Conservation (phyloP, 2,113 vertebrate species). For the Tupaia chinensis region DNA sequence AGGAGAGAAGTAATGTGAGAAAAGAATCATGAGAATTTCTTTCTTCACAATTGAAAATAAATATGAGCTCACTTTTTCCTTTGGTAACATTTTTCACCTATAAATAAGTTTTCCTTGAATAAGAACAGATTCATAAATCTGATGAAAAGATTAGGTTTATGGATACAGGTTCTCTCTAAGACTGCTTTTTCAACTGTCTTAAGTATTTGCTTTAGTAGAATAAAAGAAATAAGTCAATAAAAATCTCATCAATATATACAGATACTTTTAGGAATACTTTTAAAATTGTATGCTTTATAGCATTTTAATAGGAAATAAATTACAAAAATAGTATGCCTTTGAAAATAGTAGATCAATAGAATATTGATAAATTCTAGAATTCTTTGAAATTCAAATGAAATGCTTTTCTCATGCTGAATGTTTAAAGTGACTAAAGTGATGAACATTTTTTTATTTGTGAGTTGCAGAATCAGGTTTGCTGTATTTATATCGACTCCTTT, state of each 20-base stretch:
- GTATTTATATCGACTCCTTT: constrained; percentile 17
- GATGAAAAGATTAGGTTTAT: constrained; percentile 18
- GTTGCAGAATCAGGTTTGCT: constrained; percentile 38
- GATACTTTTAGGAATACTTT: constrained; percentile 40
- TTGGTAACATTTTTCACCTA: constrained; percentile 2
- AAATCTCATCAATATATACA: not conserved
- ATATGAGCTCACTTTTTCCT: not conserved
- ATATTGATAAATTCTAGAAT: constrained; percentile 45
- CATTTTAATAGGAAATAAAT: constrained; percentile 64
- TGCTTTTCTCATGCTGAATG: constrained; percentile 44
- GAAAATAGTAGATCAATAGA: constrained; percentile 29
- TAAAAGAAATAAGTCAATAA: not conserved
- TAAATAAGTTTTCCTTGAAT: constrained; percentile 18
- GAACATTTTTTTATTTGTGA: not conserved
- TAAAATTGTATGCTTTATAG: constrained; percentile 33
- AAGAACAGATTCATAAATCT: constrained; percentile 32
- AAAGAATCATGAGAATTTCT: constrained; percentile 21
- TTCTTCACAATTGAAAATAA: constrained; percentile 46
- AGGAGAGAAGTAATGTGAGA: constrained; percentile 4
- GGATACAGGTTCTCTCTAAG: not conserved
- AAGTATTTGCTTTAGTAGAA: not conserved
- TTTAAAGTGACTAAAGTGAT: constrained; percentile 55
- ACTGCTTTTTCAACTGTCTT: constrained; percentile 9
- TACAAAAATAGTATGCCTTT: constrained; percentile 33
- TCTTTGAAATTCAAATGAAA: constrained; percentile 55